Evolutionary conservation across 1,140 invertebrate species (phyloP), one percentile per base, ranked within the genome.

Genomic region (Drosophila yakuba): DNA sequence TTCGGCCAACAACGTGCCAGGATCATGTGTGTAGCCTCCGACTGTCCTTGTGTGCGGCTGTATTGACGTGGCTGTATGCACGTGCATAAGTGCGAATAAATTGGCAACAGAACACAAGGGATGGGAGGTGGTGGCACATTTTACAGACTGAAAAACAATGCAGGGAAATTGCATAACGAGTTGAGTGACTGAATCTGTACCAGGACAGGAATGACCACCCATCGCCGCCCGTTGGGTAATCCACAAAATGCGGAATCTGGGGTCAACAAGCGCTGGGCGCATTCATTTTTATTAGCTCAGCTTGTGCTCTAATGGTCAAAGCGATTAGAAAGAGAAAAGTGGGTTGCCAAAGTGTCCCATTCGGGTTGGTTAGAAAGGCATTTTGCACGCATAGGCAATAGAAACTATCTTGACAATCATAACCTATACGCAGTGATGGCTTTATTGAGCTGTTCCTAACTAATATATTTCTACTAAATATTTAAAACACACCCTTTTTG

Each of bases 31-130:
- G 50, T 72, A 45, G 43, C 55, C 56, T 14, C 38, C 78, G 69
- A 64, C 39, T 56, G 63, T 50, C 43, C 51, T 47, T 44, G 51
- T 48, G 43, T 66, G 32, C 55, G 59, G 64, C 45, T 60, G 35
- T 62, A 50, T 52, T 66, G 56, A 82, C 79, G 84, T 88, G 79
- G 64, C 45, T 60, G 35, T 62, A 50, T 52, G 71, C 60, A 82
- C 79, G 84, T 88, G 79, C 75, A 83, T 86, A 88, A 88, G 79
- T 79, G 83, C 50, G 84, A 81, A 88, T 88, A 88, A 89, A 89
- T 89, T 88, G 83, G 63, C 75, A 79, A 72, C 83, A 66, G 75
- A 47, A 43, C 48, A 62, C 56, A 81, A 47, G 54, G 44, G 28
- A 32, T 14, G 38, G n/a, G 36, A 28, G 45, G 4, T 11, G n/a